A percentile compares a stretch with the other conserved stretches of the same genome.
Conservation (phyloP, 2,113 vertebrate genomes). For the Chloroceryle aenea region DNA sequence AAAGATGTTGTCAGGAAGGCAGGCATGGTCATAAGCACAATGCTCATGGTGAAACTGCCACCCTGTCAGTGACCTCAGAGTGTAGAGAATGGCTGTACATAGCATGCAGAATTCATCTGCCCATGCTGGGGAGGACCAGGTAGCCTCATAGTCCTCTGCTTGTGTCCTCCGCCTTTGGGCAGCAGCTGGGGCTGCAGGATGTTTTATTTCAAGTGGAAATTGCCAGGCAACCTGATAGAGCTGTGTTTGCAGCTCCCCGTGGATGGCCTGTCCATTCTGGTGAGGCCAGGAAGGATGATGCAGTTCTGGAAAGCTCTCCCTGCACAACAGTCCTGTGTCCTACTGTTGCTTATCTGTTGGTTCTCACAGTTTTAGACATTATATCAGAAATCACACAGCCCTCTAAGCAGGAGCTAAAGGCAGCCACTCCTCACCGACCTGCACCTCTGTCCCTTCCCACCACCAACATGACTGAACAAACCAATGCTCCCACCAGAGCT, state of each 20-base stretch:
- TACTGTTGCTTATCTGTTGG: not conserved
- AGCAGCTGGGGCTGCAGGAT: not conserved
- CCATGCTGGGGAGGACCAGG: not conserved
- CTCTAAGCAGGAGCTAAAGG: not conserved
- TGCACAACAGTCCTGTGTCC: not conserved
- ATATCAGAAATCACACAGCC: not conserved
- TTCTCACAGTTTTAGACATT: not conserved
- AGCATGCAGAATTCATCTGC: not conserved
- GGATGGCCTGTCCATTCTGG: not conserved
- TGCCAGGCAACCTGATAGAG: not conserved
- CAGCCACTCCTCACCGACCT: not conserved
- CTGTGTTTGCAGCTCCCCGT: not conserved
- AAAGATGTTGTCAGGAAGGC: not conserved
- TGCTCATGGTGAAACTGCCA: accelerated
- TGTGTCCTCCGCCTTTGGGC: not conserved
- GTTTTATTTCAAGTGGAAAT: not conserved
- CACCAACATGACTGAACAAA: not conserved
- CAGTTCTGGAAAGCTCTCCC: not conserved
- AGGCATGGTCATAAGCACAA: accelerated
- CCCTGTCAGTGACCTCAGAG: not conserved
- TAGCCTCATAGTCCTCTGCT: not conserved
- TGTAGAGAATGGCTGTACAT: accelerated
- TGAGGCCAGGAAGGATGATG: not conserved
- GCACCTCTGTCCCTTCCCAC: not conserved
- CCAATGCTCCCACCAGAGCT: not conserved